Evolutionary conservation across 2,113 vertebrate species (phyloP).

Genomic region (Xyliphius kryptos): DNA sequence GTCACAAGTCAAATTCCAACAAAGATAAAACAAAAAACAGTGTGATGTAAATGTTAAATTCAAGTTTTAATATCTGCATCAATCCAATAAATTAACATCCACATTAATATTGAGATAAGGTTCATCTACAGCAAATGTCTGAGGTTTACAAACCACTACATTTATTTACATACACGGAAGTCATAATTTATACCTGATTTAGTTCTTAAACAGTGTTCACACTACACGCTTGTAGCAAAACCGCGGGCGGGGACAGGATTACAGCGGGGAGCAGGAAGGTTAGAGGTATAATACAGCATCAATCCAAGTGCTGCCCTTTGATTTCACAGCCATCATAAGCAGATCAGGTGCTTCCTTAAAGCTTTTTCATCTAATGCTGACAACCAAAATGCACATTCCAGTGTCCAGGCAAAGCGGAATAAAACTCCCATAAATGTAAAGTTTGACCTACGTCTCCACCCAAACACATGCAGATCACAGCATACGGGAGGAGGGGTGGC

Average conservation of each 20-base stretch:
- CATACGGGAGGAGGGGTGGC: too few relatives aligned
- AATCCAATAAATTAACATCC: constrained; percentile 49
- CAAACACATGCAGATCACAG: too few relatives aligned
- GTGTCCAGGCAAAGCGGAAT: too few relatives aligned
- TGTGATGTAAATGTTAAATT: constrained; percentile 35
- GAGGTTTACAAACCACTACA: constrained; percentile 10
- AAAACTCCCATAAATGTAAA: too few relatives aligned
- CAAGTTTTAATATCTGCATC: constrained; percentile 44
- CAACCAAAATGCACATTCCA: not conserved
- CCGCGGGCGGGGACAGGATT: not conserved
- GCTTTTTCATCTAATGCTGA: not conserved
- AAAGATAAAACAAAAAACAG: not conserved
- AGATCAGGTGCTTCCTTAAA: not conserved
- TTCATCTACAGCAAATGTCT: constrained; percentile 29
- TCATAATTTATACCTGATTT: constrained; percentile 3
- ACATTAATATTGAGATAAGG: constrained; percentile 38
- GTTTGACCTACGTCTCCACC: too few relatives aligned
- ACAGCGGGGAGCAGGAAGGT: not conserved
- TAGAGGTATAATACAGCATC: not conserved
- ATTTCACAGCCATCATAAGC: not conserved
- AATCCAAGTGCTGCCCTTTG: not conserved
- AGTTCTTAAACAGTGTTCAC: constrained; percentile 2
- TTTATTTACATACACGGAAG: not conserved
- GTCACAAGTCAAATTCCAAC: too few relatives aligned
- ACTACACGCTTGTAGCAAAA: not conserved